Conservation (phyloP, 2,113 vertebrate genomes). For the Struthidea cinerea region DNA sequence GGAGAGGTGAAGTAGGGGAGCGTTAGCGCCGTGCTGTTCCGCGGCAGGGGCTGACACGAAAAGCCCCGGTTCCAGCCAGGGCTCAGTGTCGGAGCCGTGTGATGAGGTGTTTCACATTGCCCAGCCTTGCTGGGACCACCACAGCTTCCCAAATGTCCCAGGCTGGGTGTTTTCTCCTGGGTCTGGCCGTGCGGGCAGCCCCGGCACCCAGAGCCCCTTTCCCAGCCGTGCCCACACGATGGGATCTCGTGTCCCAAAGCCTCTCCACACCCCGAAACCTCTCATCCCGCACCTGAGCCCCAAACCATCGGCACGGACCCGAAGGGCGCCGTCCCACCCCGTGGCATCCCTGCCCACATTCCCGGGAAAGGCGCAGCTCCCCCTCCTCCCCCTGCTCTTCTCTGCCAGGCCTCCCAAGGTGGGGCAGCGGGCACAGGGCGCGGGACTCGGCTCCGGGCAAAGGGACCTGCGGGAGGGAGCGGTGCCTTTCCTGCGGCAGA, state of each 20-base stretch:
- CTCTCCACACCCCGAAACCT: accelerated
- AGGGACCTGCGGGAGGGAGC: accelerated
- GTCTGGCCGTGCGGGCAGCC: conserved; percentile 13
- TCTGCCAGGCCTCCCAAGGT: accelerated
- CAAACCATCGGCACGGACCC: accelerated
- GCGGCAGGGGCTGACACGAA: conserved; percentile 50
- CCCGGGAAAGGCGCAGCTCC: accelerated
- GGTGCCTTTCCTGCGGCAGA: accelerated
- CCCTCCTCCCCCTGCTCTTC: neutral
- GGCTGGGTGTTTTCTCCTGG: neutral
- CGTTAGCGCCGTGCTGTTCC: conserved; percentile 4
- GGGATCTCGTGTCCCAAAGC: accelerated
- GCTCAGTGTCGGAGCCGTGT: neutral
- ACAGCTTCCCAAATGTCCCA: neutral
- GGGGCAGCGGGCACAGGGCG: neutral
- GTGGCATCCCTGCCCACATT: accelerated
- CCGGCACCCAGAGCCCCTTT: neutral
- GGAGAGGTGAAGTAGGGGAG: conserved; percentile 12
- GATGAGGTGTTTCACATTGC: conserved; percentile 51
- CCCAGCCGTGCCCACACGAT: accelerated
- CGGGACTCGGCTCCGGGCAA: neutral
- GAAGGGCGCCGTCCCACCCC: accelerated
- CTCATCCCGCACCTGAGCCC: accelerated
- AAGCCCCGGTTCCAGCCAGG: conserved; percentile 55
- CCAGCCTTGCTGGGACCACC: conserved; percentile 38